Base-by-base conservation (phyloP, 2,797 vertebrate genomes). In the Mallotus villosus region DNA sequence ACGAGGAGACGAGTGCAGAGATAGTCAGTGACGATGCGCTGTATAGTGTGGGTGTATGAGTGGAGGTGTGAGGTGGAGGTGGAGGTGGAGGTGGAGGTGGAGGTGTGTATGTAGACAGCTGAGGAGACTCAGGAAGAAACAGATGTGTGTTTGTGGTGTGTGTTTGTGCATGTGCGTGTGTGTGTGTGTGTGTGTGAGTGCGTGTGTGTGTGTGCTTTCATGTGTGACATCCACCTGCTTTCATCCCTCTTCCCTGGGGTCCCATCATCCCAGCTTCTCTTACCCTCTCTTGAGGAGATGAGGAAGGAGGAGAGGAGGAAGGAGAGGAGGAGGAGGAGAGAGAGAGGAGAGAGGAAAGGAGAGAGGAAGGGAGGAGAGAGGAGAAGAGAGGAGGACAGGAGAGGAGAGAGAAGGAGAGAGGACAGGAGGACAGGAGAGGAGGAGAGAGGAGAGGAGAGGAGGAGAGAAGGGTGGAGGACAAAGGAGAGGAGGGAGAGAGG, bases 211-310 rank as follows among this genome's bases (percentile, higher is more conserved):
- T 29, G 29, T 27, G 25, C 24, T 16, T 16, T 66, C 22, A 21
- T 19, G 24, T 49, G 16, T 64, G 82, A 71, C 58, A 75, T 83
- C 82, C 74, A 83, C 53, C 75, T 61, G 77, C 75, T 73, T 76
- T 29, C 2, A 29, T 29, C 29, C 29, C 3, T 60, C 41, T n/a
- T 90, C 88, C 87, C 88, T 60, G 27, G 89, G 82, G 88, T 77
- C 76, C 82, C 79, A 79, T 87, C 82, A 79, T 71, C 78, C 74
- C 70, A 82, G 82, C 77, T 74, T 68, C 62, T 19, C 53, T n/a
- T 53, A 12, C 14, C 9, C 34, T 37, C 63, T 9, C 62, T 58
- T 9, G 22, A 16, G 46, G 16, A 49, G 8, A 32, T n/a, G 12
- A 46, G 41, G 46, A 14, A 49, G 46, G 46, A 49, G 16, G 3